phyloP scores from a whole-genome alignment of 2,888 invertebrate genomes.

The Lasioglossum morio region DNA sequence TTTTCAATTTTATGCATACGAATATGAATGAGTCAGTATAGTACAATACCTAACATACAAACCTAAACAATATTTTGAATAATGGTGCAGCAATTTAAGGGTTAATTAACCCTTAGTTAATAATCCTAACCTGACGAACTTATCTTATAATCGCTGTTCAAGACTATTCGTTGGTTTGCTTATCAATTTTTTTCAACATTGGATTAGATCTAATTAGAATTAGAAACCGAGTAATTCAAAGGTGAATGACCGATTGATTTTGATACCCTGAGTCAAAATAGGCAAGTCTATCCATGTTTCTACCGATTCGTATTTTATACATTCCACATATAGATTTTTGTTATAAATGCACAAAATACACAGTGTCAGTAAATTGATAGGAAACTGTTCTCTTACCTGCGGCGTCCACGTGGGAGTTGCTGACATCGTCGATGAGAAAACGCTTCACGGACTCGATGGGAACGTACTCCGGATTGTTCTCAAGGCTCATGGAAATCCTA shows the following conservation, averaged over 20 bases:
- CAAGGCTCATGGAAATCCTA: conserved; percentile 69
- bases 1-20: no score
- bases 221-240: background rate
- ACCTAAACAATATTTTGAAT: no score
- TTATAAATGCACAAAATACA: background rate
- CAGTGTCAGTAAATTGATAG: background rate
- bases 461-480: conserved; percentile 80
- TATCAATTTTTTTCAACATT: background rate
- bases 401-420: conserved; percentile 48
- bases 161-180: background rate
- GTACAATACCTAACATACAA: no score
- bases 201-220: no score
- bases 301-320: background rate
- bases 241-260: background rate
- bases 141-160: background rate
- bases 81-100: no score
- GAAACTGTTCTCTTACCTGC: conserved; percentile 55
- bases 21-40: no score
- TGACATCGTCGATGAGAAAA: conserved; percentile 75
- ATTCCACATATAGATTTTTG: no score
- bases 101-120: no score
- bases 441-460: conserved; percentile 80
- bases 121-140: no score
- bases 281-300: background rate
- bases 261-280: background rate